Evolutionary conservation across 2,797 vertebrate genomes (phyloP).

Genomic region (Alauda arvensis): DNA sequence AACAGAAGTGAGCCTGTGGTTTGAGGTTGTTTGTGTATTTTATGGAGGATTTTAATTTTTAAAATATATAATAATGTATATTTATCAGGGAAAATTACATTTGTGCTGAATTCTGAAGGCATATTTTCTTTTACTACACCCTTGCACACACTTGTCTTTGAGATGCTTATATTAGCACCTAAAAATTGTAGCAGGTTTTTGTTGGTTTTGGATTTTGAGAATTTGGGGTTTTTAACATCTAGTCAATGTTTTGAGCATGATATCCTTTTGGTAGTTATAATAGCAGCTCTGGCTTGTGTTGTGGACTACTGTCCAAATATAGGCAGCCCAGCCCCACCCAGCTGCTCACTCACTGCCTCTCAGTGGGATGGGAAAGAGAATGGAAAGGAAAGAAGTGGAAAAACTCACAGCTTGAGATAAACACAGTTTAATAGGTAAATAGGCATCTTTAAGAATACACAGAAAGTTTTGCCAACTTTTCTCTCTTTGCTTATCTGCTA

Average conservation of each 20-base stretch:
- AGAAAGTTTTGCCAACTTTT: not conserved
- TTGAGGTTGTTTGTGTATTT: not conserved
- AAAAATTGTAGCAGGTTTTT: not conserved
- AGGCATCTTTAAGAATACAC: not conserved
- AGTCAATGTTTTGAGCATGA: not conserved
- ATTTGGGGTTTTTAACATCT: accelerated
- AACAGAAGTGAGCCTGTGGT: not conserved
- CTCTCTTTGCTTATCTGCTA: not conserved
- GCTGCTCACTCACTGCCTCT: not conserved
- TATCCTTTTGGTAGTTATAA: not conserved
- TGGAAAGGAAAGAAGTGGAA: not conserved
- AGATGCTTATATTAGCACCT: not conserved
- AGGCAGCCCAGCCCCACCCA: not conserved
- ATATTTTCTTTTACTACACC: not conserved
- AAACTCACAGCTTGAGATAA: not conserved
- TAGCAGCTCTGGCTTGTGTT: not conserved
- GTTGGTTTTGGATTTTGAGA: accelerated
- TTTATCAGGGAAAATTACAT: not conserved
- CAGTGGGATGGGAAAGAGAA: not conserved
- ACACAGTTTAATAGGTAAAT: not conserved
- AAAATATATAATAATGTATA: not conserved
- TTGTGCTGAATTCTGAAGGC: not conserved
- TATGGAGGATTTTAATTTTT: not conserved
- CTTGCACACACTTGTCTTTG: not conserved
- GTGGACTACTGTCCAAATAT: not conserved